phyloP scores from a whole-genome alignment of 92 coral and sea anemone genomes.

The Palythoa caribaeorum region DNA sequence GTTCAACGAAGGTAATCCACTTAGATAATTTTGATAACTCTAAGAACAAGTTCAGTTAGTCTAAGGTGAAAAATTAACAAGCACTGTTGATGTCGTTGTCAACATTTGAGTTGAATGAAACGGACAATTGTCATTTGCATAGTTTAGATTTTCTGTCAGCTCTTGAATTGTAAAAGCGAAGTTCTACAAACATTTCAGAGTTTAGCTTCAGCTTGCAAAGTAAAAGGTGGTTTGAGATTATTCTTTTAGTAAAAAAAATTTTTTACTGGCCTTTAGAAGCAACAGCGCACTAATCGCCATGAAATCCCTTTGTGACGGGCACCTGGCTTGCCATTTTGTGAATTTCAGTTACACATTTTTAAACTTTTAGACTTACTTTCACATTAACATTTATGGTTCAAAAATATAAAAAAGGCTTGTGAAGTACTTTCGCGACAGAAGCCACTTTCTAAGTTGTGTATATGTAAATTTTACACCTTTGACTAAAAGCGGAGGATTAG shows the following conservation, averaged over 20 bases:
- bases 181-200: background rate
- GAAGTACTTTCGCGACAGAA: background rate
- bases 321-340: conserved; percentile 82
- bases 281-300: conserved; percentile 50
- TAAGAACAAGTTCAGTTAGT: background rate
- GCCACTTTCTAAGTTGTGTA: conserved; percentile 2
- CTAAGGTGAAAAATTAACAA: background rate
- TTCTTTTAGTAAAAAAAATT: background rate
- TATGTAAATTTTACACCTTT: background rate
- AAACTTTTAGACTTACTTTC: conserved; percentile 22
- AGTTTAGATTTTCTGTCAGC: background rate
- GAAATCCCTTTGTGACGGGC: conserved; percentile 77
- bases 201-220: background rate
- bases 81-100: conserved; percentile 26
- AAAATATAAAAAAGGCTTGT: background rate
- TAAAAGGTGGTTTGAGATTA: background rate
- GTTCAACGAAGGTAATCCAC: conserved; percentile 46
- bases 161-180: background rate
- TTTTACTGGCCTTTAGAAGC: conserved; percentile 53
- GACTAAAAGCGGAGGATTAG: conserved; percentile 26
- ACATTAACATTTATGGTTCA: background rate
- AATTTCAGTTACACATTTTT: conserved; percentile 31
- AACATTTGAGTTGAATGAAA: conserved; percentile 32
- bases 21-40: background rate
- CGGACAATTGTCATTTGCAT: conserved; percentile 34